Evolutionary conservation across 2,113 vertebrate genomes (phyloP).

Genomic region (Gymnobelideus leadbeateri): DNA sequence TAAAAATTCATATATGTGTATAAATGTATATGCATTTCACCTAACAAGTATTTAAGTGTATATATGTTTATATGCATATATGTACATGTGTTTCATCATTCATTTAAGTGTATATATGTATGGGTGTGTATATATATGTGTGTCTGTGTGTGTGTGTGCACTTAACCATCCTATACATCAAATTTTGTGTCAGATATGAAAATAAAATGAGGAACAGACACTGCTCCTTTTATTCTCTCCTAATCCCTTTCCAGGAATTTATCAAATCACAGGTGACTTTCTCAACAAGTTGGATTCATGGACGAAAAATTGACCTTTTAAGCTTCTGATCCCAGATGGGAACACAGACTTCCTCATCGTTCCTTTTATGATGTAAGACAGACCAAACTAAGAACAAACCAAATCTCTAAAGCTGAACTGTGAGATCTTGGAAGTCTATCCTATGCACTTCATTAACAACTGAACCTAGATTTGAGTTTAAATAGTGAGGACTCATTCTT

Average conservation of each 20-base stretch:
- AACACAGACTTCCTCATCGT: not conserved
- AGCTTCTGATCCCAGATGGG: not conserved
- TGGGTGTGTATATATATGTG: not conserved
- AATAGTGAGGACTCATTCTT: not conserved
- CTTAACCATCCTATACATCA: not conserved
- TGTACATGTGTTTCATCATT: not conserved
- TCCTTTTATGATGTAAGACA: not conserved
- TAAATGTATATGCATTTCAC: not conserved
- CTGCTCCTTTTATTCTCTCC: not conserved
- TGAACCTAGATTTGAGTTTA: not conserved
- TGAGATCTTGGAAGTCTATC: not conserved
- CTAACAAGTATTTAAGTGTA: not conserved
- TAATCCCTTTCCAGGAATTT: not conserved
- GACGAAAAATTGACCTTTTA: not conserved
- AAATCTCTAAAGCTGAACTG: not conserved
- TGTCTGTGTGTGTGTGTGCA: not conserved
- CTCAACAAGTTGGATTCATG: not conserved
- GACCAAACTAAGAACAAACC: not conserved
- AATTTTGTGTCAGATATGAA: not conserved
- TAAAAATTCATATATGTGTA: not conserved
- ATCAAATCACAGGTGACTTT: not conserved
- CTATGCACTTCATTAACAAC: not conserved
- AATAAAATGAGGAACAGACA: not conserved
- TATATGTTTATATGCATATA: not conserved
- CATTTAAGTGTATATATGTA: not conserved